Conservation (phyloP, 1,140 invertebrate genomes). For the Drosophila takahashii region DNA sequence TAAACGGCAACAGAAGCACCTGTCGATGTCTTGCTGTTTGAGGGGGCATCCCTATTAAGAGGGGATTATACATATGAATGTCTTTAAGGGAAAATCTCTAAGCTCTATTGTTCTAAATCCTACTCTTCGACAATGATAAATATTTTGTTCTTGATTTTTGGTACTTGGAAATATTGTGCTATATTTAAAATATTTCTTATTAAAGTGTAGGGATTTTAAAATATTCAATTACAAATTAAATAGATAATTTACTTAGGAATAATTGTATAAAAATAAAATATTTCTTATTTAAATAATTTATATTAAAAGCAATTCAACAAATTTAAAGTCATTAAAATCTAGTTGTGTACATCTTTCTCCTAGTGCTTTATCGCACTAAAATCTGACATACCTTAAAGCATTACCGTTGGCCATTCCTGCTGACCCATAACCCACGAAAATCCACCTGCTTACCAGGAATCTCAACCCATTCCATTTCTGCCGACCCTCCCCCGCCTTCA, state of each 20-base stretch:
- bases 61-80: slow-evolving; percentile 8
- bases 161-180: not conserved
- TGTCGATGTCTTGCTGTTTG: slow-evolving; percentile 24
- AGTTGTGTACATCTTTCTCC: not conserved
- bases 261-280: no score
- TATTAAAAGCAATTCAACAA: not conserved
- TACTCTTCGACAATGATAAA: not conserved
- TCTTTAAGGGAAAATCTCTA: not conserved
- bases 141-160: not conserved
- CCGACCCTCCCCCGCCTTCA: not conserved
- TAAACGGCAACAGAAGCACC: slow-evolving; percentile 37
- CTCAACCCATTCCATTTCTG: not conserved
- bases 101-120: not conserved
- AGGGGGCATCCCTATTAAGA: not conserved
- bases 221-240: not conserved
- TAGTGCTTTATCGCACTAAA: not conserved
- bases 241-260: no score
- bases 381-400: not conserved
- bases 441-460: slow-evolving; percentile 22
- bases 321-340: not conserved
- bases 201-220: not conserved
- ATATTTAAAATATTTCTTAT: no score
- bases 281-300: not conserved
- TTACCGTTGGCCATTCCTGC: slow-evolving; percentile 7
- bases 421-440: slow-evolving; percentile 45